Evolutionary conservation across 1,140 invertebrate species (phyloP).

Genomic region (Rhyzopertha dominica): DNA sequence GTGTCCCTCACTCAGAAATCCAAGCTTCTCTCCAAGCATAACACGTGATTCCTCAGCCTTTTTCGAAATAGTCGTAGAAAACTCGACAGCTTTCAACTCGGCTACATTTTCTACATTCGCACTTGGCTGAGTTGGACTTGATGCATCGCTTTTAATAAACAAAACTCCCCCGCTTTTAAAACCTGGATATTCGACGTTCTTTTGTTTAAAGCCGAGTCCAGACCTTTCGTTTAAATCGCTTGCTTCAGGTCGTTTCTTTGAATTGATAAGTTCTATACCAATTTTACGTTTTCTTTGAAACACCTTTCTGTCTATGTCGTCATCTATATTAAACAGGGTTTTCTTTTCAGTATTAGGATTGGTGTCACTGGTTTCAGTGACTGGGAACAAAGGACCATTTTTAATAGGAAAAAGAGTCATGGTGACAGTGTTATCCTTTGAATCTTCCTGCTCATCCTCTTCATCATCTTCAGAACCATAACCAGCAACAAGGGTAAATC

Average conservation of each 20-base stretch:
- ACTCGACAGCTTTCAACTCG: constrained; percentile 16
- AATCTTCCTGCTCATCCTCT: constrained; percentile 35
- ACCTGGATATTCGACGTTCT: constrained; percentile 32
- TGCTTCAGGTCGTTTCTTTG: constrained; percentile 23
- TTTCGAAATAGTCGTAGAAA: constrained; percentile 20
- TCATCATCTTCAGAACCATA: constrained; percentile 55
- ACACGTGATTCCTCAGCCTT: constrained; percentile 29
- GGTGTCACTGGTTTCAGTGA: constrained; percentile 37
- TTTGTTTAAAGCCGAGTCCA: constrained; percentile 40
- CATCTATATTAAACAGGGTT: too few relatives aligned
- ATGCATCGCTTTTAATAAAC: constrained; percentile 46
- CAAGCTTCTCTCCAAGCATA: constrained; percentile 52
- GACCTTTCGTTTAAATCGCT: constrained; percentile 20
- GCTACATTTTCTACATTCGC: constrained; percentile 15
- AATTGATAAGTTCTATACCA: constrained; percentile 34
- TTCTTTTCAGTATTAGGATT: constrained; percentile 28
- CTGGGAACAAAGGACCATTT: constrained; percentile 46
- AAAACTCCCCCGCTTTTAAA: constrained; percentile 38
- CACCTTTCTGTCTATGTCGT: constrained; percentile 35
- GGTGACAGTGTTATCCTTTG: too few relatives aligned
- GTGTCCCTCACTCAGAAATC: constrained; percentile 59
- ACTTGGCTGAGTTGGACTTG: constrained; percentile 19
- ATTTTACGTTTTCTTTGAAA: constrained; percentile 43
- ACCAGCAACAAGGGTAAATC: constrained; percentile 54
- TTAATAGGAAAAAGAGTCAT: constrained; percentile 24